A percentile compares a stretch with the other conserved stretches of the same genome.
phyloP scores from a whole-genome alignment of 2,888 invertebrate species.

The Meghimatium bilineatum region DNA sequence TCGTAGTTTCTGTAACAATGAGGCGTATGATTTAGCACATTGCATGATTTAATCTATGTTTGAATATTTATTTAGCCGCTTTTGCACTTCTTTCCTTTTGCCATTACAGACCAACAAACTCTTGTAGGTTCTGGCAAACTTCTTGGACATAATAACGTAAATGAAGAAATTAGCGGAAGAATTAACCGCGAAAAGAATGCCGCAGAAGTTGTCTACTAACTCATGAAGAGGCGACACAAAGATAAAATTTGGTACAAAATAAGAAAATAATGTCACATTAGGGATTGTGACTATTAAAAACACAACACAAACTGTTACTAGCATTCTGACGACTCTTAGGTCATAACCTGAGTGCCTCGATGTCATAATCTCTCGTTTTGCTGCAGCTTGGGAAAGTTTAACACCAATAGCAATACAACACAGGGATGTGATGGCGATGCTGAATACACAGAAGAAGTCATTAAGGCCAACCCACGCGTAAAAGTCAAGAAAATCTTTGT shows the following conservation, averaged over 20 bases:
- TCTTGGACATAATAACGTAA: conserved; percentile 34
- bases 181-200: background rate
- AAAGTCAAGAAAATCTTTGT: conserved; percentile 8
- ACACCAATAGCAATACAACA: conserved; percentile 22
- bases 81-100: too few species aligned
- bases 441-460: conserved; percentile 15
- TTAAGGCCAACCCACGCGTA: conserved; percentile 29
- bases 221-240: background rate
- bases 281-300: background rate
- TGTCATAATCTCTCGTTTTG: conserved; percentile 8
- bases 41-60: too few species aligned
- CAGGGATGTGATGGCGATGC: background rate
- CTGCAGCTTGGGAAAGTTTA: conserved; percentile 8
- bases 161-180: conserved; percentile 26
- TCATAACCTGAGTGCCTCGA: conserved; percentile 4
- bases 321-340: conserved; percentile 23
- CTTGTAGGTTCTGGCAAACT: conserved; percentile 17
- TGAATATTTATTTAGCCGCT: too few species aligned
- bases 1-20: too few species aligned
- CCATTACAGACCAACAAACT: background rate
- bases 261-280: conserved; percentile 1
- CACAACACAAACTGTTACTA: conserved; percentile 26
- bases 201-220: conserved; percentile 10
- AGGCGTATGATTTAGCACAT: too few species aligned
- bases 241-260: conserved; percentile 20